Base-by-base conservation (phyloP, 2,888 invertebrate species). In the Lochmaea capreae region DNA sequence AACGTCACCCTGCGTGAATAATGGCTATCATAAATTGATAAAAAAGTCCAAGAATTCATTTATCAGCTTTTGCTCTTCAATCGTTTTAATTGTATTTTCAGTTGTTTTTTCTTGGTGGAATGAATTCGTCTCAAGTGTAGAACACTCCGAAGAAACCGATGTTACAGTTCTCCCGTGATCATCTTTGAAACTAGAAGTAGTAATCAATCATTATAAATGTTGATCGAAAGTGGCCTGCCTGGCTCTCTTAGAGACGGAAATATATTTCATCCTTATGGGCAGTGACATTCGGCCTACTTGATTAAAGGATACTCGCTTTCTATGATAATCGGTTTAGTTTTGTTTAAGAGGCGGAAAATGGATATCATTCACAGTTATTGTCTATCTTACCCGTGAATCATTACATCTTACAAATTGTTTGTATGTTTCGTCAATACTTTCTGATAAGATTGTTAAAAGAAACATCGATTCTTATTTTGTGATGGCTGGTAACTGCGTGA, bases 301-400 rank as follows among this genome's bases (percentile, higher is more conserved):
- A 79, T 77, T 73, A 78, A 73, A 79, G 80, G 80, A 80, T 79
- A 76, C 78, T 77, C 80, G 80, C 80, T 80, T 80, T 80, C 80
- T 80, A 80, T 72, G 72, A 72, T 78, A 77, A 79, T 79, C 77
- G 73, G 75, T 75, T 77, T 59, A 68, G 74, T 66, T 75, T 71
- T 72, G 69, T 68, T 77, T 71, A 76, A 73, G 66, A 69, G 67
- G 70, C 77, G 73, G 78, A 75, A 76, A 77, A 78, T 76, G 71
- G 74, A 69, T 74, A 76, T 76, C 71, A 74, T 72, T 71, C 72
- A 76, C 73, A 76, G 65, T 69, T 72, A 70, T 65, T 73, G 73
- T 69, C 69, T 63, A 46, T 61, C 54, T 65, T 11, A 49, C 18
- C 59, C 58, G 59, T 62, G 69, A 54, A 26, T 67, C 58, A 43